phyloP scores from a whole-genome alignment of 2,797 vertebrate genomes.

The Macropus fuliginosus region DNA sequence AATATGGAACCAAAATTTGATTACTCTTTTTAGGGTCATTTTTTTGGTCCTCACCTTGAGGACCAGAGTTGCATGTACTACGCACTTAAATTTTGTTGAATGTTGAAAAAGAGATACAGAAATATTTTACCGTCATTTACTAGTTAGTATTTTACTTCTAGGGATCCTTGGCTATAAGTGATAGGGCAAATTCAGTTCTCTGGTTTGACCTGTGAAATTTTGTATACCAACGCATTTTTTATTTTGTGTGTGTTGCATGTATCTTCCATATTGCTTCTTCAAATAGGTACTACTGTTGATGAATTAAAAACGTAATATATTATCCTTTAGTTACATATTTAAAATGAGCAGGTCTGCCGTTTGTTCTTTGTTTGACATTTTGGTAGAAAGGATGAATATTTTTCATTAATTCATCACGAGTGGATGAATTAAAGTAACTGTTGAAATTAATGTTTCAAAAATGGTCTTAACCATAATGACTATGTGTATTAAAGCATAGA shows the following conservation, averaged over 20 bases:
- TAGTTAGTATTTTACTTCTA: background rate
- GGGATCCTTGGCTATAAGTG: background rate
- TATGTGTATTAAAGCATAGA: background rate
- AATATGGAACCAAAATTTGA: background rate
- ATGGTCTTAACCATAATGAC: background rate
- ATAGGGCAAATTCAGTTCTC: conserved; percentile 22
- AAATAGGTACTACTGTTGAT: background rate
- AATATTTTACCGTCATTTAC: background rate
- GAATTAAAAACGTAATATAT: background rate
- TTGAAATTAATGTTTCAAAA: conserved; percentile 40
- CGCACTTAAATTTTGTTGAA: background rate
- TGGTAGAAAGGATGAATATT: background rate
- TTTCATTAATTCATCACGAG: background rate
- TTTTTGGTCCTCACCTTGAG: background rate
- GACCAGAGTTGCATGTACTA: background rate
- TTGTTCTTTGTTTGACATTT: background rate
- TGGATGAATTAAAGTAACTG: background rate
- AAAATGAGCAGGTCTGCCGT: background rate
- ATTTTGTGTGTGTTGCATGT: background rate
- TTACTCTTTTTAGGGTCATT: background rate
- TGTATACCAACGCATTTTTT: background rate
- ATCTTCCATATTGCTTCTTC: background rate
- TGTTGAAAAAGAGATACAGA: background rate
- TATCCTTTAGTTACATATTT: background rate
- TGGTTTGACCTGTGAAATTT: conserved; percentile 6